Evolutionary conservation across 1,140 invertebrate species (phyloP).

Genomic region (Teleogryllus occipitalis): DNA sequence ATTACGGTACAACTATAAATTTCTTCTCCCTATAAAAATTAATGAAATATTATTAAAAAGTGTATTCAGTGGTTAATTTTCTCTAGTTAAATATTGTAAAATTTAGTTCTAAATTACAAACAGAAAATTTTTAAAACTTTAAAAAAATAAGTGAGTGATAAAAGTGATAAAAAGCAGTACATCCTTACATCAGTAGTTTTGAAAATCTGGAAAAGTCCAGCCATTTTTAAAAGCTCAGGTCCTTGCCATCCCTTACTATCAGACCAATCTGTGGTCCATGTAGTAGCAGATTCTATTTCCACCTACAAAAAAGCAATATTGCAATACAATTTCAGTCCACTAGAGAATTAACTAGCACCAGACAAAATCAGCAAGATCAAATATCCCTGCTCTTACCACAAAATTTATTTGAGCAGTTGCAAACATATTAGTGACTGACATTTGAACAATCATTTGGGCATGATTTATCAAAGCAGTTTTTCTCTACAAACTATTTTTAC

Average conservation of each 20-base stretch:
- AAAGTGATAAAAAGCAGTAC: not conserved
- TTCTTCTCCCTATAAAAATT: slow-evolving; percentile 38
- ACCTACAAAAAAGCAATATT: slow-evolving; percentile 27
- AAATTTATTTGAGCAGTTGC: too few species aligned
- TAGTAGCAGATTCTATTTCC: slow-evolving; percentile 46
- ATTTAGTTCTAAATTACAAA: not conserved
- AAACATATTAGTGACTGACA: too few species aligned
- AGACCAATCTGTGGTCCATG: slow-evolving; percentile 43
- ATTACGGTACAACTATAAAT: slow-evolving; percentile 70
- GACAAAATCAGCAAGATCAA: too few species aligned
- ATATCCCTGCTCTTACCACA: too few species aligned
- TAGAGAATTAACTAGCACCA: too few species aligned
- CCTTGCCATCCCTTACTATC: slow-evolving; percentile 50
- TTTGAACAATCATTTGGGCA: too few species aligned
- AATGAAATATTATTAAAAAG: not conserved
- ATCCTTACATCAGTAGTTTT: slow-evolving; percentile 37
- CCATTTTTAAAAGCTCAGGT: slow-evolving; percentile 58
- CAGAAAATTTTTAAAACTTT: too few species aligned
- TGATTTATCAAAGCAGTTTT: too few species aligned
- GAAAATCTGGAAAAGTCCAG: slow-evolving; percentile 67
- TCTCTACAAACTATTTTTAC: too few species aligned
- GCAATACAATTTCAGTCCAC: not conserved
- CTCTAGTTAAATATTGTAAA: not conserved
- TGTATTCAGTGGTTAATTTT: not conserved
- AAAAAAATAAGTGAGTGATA: not conserved